Conservation (phyloP, 2,888 invertebrate genomes). For the Pycnomerus fuliginosus region DNA sequence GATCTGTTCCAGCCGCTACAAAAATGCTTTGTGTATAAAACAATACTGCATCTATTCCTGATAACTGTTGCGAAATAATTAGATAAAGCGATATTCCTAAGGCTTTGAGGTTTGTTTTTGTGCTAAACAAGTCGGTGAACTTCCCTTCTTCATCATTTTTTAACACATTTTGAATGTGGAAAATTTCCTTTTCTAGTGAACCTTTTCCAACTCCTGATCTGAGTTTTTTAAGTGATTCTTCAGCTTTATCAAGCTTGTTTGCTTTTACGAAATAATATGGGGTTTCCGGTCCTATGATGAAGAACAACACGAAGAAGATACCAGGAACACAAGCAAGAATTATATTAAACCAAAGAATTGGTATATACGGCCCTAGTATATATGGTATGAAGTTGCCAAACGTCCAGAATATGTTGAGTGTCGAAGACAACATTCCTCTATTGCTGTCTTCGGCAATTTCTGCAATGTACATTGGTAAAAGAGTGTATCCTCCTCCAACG, state of each 20-base stretch:
- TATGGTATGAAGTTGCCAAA: conserved; percentile 69
- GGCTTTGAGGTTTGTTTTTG: conserved; percentile 7
- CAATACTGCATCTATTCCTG: conserved; percentile 14
- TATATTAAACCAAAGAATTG: conserved; percentile 63
- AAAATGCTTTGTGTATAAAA: conserved; percentile 16
- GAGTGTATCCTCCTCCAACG: conserved; percentile 69
- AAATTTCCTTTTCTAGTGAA: conserved; percentile 36
- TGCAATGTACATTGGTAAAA: conserved; percentile 80
- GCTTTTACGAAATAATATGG: conserved; percentile 67
- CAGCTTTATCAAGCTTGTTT: conserved; percentile 62
- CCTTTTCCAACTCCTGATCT: conserved; percentile 62
- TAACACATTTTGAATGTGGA: conserved; percentile 3
- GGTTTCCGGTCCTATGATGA: conserved; percentile 76
- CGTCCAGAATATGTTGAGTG: conserved; percentile 59
- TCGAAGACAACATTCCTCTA: conserved; percentile 68
- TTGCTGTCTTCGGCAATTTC: conserved; percentile 77
- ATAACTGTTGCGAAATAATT: conserved; percentile 10
- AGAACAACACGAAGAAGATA: conserved; percentile 56
- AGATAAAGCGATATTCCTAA: conserved; percentile 49
- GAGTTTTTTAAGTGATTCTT: conserved; percentile 63
- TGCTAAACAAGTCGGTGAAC: conserved; percentile 8
- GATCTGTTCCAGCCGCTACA: conserved; percentile 13
- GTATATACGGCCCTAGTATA: conserved; percentile 67
- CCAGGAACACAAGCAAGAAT: conserved; percentile 59
- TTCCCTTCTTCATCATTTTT: conserved; percentile 50